Evolutionary conservation across 2,113 vertebrate genomes (phyloP).

Genomic region (Panurus biarmicus): DNA sequence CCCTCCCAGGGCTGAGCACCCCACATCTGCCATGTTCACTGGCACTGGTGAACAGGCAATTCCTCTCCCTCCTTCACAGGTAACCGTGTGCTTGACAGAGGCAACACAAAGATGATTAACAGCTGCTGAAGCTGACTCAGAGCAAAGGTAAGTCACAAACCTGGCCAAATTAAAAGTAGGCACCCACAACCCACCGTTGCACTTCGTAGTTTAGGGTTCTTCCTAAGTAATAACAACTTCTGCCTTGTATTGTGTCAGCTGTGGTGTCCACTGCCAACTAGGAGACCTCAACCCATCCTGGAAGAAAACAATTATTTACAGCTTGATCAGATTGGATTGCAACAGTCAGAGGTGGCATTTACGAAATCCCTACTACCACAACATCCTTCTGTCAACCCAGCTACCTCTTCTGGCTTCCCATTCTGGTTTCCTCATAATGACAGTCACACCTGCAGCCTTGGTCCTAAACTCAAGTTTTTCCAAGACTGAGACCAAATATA

Average conservation of each 20-base stretch:
- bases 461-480: not conserved
- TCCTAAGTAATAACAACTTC: not conserved
- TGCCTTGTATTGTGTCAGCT: not conserved
- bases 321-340: not conserved
- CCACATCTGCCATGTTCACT: not conserved
- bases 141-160: not conserved
- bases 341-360: not conserved
- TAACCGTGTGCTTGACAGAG: not conserved
- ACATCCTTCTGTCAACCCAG: not conserved
- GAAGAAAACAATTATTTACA: slow-evolving; percentile 3
- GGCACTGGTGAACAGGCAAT: not conserved
- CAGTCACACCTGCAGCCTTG: not conserved
- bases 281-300: not conserved
- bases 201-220: not conserved
- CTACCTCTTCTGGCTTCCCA: not conserved
- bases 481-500: not conserved
- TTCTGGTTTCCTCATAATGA: not conserved
- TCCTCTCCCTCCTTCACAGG: not conserved
- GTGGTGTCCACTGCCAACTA: not conserved
- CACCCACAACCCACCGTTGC: not conserved
- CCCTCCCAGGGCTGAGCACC: not conserved
- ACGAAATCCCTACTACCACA: not conserved
- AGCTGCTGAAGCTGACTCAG: not conserved
- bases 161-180: not conserved
- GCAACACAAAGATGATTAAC: not conserved